A percentile compares a stretch with the other conserved stretches of the same genome.
Evolutionary conservation across 35 echinoderm and acorn worm species (phyloP).

Genomic region (Apostichopus japonicus): DNA sequence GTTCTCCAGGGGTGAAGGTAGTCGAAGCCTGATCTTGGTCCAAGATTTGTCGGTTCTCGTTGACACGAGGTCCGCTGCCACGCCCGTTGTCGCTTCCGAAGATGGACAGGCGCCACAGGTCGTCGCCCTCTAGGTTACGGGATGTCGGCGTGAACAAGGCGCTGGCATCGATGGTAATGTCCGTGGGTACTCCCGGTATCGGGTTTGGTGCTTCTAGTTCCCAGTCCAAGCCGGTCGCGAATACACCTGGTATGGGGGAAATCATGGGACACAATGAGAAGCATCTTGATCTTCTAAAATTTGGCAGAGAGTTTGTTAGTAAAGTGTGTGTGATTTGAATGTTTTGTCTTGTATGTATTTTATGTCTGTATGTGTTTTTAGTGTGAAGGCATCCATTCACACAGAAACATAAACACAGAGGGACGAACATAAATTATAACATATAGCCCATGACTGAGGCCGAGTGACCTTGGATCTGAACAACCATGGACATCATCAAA

Average conservation of each 20-base stretch:
- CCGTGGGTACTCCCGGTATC: conserved; percentile 24
- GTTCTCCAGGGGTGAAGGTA: conserved; percentile 30
- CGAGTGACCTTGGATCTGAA: background rate
- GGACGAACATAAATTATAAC: conserved; percentile 47
- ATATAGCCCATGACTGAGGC: conserved; percentile 4
- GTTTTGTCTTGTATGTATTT: background rate
- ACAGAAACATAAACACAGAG: conserved; percentile 32
- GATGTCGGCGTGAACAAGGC: conserved; percentile 60
- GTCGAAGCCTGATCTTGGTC: conserved; percentile 40
- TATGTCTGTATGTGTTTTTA: conserved; percentile 39
- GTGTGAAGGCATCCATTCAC: conserved; percentile 66
- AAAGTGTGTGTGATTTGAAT: conserved; percentile 3
- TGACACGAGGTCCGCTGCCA: conserved; percentile 62
- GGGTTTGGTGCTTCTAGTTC: conserved; percentile 33
- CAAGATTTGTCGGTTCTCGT: conserved; percentile 59
- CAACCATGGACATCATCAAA: background rate
- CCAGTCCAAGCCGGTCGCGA: conserved; percentile 56
- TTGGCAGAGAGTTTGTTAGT: conserved; percentile 16
- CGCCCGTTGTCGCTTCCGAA: conserved; percentile 69
- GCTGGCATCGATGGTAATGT: conserved; percentile 56
- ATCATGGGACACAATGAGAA: background rate
- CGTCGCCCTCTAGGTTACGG: conserved; percentile 61
- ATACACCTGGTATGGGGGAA: conserved; percentile 72
- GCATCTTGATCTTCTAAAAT: conserved; percentile 10
- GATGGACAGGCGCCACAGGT: conserved; percentile 74